Percentiles rank a stretch among this genome's conserved stretches.
Evolutionary conservation across 2,113 vertebrate genomes (phyloP).

Genomic region (Clupea harengus): DNA sequence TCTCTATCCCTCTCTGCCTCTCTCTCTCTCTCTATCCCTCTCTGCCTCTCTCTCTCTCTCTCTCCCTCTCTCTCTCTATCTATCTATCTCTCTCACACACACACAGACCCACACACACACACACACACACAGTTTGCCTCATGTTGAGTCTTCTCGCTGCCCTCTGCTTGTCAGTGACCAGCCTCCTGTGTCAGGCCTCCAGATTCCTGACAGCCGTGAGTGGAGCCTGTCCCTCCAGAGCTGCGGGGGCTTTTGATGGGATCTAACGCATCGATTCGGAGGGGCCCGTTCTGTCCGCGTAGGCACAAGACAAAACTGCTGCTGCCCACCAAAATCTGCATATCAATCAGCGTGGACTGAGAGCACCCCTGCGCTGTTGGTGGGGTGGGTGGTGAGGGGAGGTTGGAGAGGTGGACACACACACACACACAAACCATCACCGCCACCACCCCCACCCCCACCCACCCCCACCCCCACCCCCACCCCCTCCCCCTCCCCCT

Average conservation of each 20-base stretch:
- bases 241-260: slow-evolving; percentile 40
- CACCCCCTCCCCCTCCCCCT: no score
- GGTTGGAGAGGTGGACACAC: background rate
- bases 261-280: slow-evolving; percentile 29
- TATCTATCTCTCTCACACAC: background rate
- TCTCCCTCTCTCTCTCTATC: background rate
- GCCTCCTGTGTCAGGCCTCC: slow-evolving; percentile 12
- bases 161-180: slow-evolving; percentile 11
- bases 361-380: background rate
- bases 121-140: background rate
- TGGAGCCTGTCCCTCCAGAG: slow-evolving; percentile 28
- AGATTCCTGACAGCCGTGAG: slow-evolving; percentile 15
- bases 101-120: background rate
- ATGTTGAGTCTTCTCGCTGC: slow-evolving; percentile 22
- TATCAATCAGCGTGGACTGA: slow-evolving; percentile 52
- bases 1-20: background rate
- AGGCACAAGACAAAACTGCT: slow-evolving; percentile 52
- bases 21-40: background rate
- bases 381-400: background rate
- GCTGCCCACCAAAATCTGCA: slow-evolving; percentile 55
- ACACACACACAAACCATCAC: background rate
- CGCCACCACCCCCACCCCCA: background rate
- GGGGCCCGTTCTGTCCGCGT: slow-evolving; percentile 43
- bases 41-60: background rate
- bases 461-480: background rate